Evolutionary conservation across 2,797 vertebrate species (phyloP), one percentile per base, ranked within the genome.

Genomic region (Hybognathus amarus): DNA sequence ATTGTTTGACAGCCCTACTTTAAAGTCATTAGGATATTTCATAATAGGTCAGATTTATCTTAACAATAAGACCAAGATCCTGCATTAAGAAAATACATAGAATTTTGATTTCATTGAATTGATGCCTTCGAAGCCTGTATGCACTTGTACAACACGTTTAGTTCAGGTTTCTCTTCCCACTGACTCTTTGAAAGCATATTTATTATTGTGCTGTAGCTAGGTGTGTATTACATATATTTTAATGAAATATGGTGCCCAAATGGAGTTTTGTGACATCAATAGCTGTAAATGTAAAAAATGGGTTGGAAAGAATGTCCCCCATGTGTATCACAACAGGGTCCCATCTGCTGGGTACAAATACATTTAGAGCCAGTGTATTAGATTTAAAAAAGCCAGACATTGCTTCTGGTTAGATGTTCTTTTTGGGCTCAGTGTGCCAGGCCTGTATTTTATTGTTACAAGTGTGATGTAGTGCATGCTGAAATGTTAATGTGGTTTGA

Each of bases 351-450:
- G 17, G 36, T 67, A 33, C 66, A 84, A 81, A 61, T 78, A 83
- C 67, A 83, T 83, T 83, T 78, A 83, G 63, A 83, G 82, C 66
- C 67, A 40, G 27, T 63, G 66, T 78, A 71, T 83, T 71, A 78
- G 76, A 83, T 83, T 78, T 47, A 78, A 71, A 30, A 71, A 78
- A 83, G 66, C 80, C 77, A 83, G 52, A 54, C 67, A 47, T 66
- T 67, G 67, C 77, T 70, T 45, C 50, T 80, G 77, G 77, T 68
- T 82, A 80, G 80, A 82, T 74, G 56, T 70, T 54, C 66, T 82
- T 67, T 61, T 42, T 78, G 52, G 6, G 15, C 52, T 74, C 27
- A 40, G 9, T 36, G 64, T 82, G 67, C 40, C 82, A 83, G 82
- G 66, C 22, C 17, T 30, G 30, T 83, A 24, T 83, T 83, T 47